Conservation (phyloP, 1,140 invertebrate genomes). For the Trichonephila clavata region DNA sequence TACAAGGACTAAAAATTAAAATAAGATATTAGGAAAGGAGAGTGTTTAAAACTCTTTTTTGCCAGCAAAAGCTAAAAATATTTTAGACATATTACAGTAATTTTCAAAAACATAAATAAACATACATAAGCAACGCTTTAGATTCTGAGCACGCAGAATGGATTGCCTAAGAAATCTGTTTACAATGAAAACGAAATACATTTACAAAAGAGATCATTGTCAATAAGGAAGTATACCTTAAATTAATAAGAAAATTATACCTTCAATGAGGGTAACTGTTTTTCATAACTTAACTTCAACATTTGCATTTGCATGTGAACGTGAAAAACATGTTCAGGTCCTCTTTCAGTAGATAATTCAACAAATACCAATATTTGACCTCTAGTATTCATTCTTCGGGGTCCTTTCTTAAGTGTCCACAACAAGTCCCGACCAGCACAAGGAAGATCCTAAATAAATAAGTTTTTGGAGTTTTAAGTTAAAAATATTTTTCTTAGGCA, state of each 20-base stretch:
- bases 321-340: conserved; percentile 30
- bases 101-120: too few species aligned
- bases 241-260: not conserved
- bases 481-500: not conserved
- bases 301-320: conserved; percentile 43
- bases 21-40: too few species aligned
- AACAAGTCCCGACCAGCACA: conserved; percentile 38
- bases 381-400: conserved; percentile 24
- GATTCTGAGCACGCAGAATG: too few species aligned
- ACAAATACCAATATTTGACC: conserved; percentile 24
- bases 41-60: too few species aligned
- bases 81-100: too few species aligned
- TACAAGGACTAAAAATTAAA: too few species aligned
- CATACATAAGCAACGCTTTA: too few species aligned
- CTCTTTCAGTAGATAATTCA: conserved; percentile 8
- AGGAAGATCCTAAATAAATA: conserved; percentile 50
- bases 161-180: too few species aligned
- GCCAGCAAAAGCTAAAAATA: too few species aligned
- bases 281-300: conserved; percentile 30
- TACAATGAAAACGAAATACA: too few species aligned
- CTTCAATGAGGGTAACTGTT: conserved; percentile 30
- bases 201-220: not conserved
- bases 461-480: too few species aligned
- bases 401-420: conserved; percentile 55
- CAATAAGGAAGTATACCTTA: not conserved